Evolutionary conservation across 37 sponge, comb jelly and placozoan species (phyloP).

Genomic region (Halisarca cf. caerulea): DNA sequence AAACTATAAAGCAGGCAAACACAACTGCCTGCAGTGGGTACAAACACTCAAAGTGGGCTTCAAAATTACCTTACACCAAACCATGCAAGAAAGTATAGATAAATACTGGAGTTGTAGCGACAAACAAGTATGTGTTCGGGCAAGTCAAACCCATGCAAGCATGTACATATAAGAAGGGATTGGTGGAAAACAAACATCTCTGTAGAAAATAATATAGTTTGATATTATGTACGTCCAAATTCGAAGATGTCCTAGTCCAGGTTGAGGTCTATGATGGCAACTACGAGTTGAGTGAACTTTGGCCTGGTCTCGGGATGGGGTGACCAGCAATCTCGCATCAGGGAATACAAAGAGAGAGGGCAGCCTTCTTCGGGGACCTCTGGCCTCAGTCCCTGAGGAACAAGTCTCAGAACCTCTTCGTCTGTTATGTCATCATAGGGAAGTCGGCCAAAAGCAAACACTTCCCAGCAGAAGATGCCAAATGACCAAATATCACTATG

Average conservation of each 20-base stretch:
- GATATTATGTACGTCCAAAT: too few species aligned
- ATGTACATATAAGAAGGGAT: too few species aligned
- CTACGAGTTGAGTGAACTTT: conserved; percentile 47
- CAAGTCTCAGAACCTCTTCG: conserved; percentile 63
- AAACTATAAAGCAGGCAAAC: too few species aligned
- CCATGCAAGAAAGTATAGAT: too few species aligned
- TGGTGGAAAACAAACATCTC: too few species aligned
- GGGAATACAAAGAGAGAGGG: conserved; percentile 45
- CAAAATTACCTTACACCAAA: too few species aligned
- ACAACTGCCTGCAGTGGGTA: too few species aligned
- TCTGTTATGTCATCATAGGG: conserved; percentile 71
- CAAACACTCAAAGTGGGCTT: too few species aligned
- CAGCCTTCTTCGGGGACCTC: conserved; percentile 52
- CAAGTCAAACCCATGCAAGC: too few species aligned
- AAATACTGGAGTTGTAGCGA: too few species aligned
- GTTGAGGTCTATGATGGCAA: conserved; percentile 42
- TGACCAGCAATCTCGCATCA: conserved; percentile 81
- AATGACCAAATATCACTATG: conserved; percentile 90
- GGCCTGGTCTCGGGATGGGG: conserved; percentile 62
- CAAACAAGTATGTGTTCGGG: too few species aligned
- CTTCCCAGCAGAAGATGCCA: conserved; percentile 93
- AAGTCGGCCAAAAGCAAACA: conserved; percentile 62
- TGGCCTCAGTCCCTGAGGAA: conserved; percentile 62
- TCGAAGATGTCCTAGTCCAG: conserved; percentile 43
- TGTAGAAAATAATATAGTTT: too few species aligned